Evolutionary conservation across 2,888 invertebrate genomes (phyloP), one percentile per base, ranked within the genome.

Genomic region (Eristalinus sepulchralis): DNA sequence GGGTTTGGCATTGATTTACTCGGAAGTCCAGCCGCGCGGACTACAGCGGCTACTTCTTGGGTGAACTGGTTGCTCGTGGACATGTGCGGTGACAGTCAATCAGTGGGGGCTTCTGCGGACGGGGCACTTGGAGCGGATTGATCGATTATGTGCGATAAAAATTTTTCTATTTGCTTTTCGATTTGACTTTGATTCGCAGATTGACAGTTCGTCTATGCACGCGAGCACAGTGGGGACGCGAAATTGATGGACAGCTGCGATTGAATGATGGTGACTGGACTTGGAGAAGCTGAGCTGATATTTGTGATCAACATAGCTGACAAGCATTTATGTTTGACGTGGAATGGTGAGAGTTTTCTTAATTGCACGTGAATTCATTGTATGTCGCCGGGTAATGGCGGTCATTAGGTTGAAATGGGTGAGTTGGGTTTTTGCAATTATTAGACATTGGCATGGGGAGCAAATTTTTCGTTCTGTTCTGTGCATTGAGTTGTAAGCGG

Each of bases 61-160:
- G 60, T 17, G 24, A 64, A 80, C 80, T 80, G 79, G 83, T 70
- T 80, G 22, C 27, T 75, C 39, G 57, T 76, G 53, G 34, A 39
- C 17, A 34, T 68, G 67, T 77, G 68, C 73, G 82, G 77, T 85
- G 85, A 85, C 82, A 82, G 82, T 77, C 82, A 77, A 82, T 82
- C 82, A 82, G 68, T 63, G 82, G 59, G 57, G 71, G 72, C 71
- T 81, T 77, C 67, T 64, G 57, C 72, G 36, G 2, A 39, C 31
- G 67, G 20, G 57, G 64, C 64, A 66, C 62, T 39, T 24, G 66
- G 39, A 85, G 68, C 70, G 11, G 68, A 82, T 59, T 82, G 85
- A 85, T 85, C 82, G 82, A 85, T 85, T 85, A 85, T 82, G 77
- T 82, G 82, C 77, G 82, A 85, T 85, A 85, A 78, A 81, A 81